Conservation (phyloP, 2,113 vertebrate species). For the Hypomesus transpacificus region DNA sequence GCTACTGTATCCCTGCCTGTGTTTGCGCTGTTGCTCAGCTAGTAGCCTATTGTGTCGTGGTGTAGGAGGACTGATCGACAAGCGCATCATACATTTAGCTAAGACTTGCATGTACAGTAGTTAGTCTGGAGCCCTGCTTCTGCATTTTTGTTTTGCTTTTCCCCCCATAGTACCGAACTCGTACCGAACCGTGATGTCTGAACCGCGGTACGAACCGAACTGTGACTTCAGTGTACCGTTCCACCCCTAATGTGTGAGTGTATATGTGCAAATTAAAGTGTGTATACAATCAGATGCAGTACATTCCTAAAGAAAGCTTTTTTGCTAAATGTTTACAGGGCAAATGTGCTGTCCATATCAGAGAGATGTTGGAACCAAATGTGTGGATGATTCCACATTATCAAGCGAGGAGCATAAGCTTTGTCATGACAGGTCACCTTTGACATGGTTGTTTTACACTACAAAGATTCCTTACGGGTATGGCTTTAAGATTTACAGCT, state of each 20-base stretch:
- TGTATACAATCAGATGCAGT: slow-evolving; percentile 40
- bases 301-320: slow-evolving; percentile 30
- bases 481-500: slow-evolving; percentile 28
- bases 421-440: background rate
- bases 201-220: too few species aligned
- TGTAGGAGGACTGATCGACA: too few species aligned
- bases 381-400: background rate
- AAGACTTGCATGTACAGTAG: too few species aligned
- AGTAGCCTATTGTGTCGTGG: too few species aligned
- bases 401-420: background rate
- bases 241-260: slow-evolving; percentile 10
- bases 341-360: slow-evolving; percentile 16
- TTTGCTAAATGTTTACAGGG: slow-evolving; percentile 43
- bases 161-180: too few species aligned
- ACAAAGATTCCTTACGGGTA: slow-evolving; percentile 15
- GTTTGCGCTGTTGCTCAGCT: too few species aligned
- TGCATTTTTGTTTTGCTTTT: too few species aligned
- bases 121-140: too few species aligned
- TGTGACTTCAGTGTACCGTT: too few species aligned
- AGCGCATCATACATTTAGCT: too few species aligned
- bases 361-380: slow-evolving; percentile 42
- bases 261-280: background rate
- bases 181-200: too few species aligned
- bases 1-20: too few species aligned
- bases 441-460: background rate